Evolutionary conservation across 2,797 vertebrate species (phyloP), one percentile per base, ranked within the genome.

Genomic region (Buceros bicornis): DNA sequence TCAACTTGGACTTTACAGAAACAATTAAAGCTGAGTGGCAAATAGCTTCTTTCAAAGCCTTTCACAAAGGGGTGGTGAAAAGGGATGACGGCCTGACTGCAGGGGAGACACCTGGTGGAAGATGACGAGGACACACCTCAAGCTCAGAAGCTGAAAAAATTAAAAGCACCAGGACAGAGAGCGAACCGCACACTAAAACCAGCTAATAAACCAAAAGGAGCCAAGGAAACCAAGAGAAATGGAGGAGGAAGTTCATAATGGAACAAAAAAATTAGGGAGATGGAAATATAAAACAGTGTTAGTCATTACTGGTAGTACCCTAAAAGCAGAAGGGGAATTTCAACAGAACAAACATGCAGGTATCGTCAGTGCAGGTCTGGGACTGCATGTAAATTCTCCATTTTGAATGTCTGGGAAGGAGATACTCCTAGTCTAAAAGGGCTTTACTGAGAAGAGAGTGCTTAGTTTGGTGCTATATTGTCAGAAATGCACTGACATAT

Each of bases 101-200:
- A 69, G 42, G 71, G 57, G 77, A 91, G 92, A 96, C 89, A 90
- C 13, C 96, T 91, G 81, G 82, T 91, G 93, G 95, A 83, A 70
- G 61, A 54, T 0, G 4, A 56, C 0, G 7, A 58, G 40, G 35
- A 42, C 78, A 82, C 91, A 86, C 0, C 2, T 19, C 56, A 50
- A 65, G 71, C 42, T 21, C 64, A 71, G 35, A 65, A 69, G 4
- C 35, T 11, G 3, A 56, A 53, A 45, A 43, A 61, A 74, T 13
- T n/a, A 47, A 61, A 81, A 69, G 17, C 10, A 73, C 42, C 51
- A 17, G 37, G 28, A 72, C 2, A 47, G 48, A 51, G 61, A 86
- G 33, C 47, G 67, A 90, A 74, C 7, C 5, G 42, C 14, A 51
- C 0, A 0, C 26, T 54, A 58, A 71, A 43, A 25, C 22, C 26